Conservation (phyloP, 2,113 vertebrate genomes). For the Plecturocebus donacophilus region DNA sequence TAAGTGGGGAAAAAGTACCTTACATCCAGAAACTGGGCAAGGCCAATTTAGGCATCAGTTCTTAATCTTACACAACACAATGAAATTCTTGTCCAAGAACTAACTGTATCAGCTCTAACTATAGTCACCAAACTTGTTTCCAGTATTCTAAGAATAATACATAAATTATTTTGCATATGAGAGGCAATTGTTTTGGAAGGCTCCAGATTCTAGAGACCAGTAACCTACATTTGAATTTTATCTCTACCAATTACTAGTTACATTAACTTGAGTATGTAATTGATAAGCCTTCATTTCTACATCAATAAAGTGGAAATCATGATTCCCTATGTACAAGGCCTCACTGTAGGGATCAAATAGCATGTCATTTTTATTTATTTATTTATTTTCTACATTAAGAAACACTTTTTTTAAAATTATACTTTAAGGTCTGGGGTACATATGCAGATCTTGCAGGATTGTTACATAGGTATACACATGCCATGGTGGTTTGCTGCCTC, state of each 20-base stretch:
- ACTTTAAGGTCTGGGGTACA: too few relatives aligned
- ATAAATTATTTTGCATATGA: constrained; percentile 13
- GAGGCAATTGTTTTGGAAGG: neutral
- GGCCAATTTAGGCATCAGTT: neutral
- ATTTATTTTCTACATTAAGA: too few relatives aligned
- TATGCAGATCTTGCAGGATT: too few relatives aligned
- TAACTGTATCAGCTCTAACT: neutral
- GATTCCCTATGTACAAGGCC: neutral
- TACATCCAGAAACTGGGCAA: neutral
- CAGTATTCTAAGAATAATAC: constrained; percentile 10
- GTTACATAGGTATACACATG: too few relatives aligned
- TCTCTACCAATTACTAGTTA: neutral
- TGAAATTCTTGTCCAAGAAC: neutral
- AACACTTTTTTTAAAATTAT: too few relatives aligned
- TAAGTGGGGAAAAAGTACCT: neutral
- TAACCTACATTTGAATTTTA: constrained; percentile 42
- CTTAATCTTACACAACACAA: constrained; percentile 21
- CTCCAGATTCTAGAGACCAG: constrained; percentile 1
- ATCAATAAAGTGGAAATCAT: constrained; percentile 10
- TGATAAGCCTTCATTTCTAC: constrained; percentile 30
- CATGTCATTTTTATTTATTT: neutral
- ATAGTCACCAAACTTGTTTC: neutral
- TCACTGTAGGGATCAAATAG: neutral
- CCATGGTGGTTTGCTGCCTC: too few relatives aligned
- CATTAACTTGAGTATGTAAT: constrained; percentile 26